Evolutionary conservation across 2,797 vertebrate genomes (phyloP).

Genomic region (Pelodytes ibericus): DNA sequence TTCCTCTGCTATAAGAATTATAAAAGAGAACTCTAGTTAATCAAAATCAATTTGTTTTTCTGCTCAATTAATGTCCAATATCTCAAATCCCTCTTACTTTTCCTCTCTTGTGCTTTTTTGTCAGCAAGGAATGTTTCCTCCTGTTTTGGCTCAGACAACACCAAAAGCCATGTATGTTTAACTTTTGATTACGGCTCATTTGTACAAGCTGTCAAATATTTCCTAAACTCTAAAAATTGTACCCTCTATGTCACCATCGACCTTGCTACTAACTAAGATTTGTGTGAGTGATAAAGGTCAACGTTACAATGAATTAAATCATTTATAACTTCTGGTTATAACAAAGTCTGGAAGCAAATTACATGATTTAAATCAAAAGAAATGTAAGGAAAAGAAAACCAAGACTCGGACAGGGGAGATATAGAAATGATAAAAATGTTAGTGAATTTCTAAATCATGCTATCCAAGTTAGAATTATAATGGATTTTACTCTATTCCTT

Average conservation of each 20-base stretch:
- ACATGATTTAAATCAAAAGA: background rate
- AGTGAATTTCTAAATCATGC: too few relatives aligned
- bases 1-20: too few relatives aligned
- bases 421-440: too few relatives aligned
- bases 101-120: background rate
- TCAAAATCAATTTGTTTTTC: too few relatives aligned
- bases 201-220: conserved; percentile 16
- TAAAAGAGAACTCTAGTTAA: too few relatives aligned
- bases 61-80: background rate
- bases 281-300: conserved; percentile 14
- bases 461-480: too few relatives aligned
- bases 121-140: background rate
- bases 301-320: conserved; percentile 1
- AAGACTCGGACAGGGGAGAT: background rate
- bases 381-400: background rate
- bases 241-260: background rate
- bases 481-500: too few relatives aligned
- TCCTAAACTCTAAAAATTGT: conserved; percentile 5
- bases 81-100: background rate
- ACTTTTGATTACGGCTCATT: conserved; percentile 13
- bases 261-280: background rate
- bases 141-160: conserved; percentile 18
- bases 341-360: background rate
- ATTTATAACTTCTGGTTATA: conserved; percentile 3
- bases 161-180: background rate